Percentiles rank a stretch among this genome's conserved stretches.
These are phyloP conservation scores for Magallana angulata DNA, from an alignment of 1,140 invertebrate genomes.

Conservation along the genomic window DNA sequence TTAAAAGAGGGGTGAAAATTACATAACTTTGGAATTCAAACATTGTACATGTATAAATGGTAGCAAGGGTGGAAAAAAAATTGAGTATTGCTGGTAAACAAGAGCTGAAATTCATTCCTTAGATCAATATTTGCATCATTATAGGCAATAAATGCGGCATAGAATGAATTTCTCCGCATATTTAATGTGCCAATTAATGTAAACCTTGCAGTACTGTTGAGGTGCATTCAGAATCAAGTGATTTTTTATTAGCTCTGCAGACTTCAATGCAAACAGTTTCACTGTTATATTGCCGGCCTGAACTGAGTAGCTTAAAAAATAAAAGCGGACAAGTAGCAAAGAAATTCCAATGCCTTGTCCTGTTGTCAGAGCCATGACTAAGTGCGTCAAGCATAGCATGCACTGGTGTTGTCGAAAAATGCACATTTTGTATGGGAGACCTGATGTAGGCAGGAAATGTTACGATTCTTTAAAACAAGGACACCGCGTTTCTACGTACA, in stretches of 20 bases:
- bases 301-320: too few species aligned
- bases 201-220: background rate
- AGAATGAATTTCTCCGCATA: background rate
- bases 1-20: too few species aligned
- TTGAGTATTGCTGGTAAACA: too few species aligned
- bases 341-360: background rate
- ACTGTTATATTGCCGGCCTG: background rate
- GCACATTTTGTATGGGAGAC: constrained; percentile 13
- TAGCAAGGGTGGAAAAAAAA: too few species aligned
- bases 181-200: background rate
- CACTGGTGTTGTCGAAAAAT: constrained; percentile 23
- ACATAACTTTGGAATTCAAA: too few species aligned
- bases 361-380: background rate
- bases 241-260: background rate
- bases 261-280: background rate
- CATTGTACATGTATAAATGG: too few species aligned
- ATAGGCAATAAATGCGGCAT: background rate
- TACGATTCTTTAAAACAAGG: background rate
- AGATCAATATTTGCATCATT: background rate
- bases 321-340: background rate
- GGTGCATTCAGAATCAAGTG: background rate
- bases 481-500: background rate
- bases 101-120: background rate
- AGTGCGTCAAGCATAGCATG: constrained; percentile 26
- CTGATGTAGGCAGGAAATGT: constrained; percentile 14